Evolutionary conservation across 2,888 invertebrate genomes (phyloP).

Genomic region (Halictus quadricinctus): DNA sequence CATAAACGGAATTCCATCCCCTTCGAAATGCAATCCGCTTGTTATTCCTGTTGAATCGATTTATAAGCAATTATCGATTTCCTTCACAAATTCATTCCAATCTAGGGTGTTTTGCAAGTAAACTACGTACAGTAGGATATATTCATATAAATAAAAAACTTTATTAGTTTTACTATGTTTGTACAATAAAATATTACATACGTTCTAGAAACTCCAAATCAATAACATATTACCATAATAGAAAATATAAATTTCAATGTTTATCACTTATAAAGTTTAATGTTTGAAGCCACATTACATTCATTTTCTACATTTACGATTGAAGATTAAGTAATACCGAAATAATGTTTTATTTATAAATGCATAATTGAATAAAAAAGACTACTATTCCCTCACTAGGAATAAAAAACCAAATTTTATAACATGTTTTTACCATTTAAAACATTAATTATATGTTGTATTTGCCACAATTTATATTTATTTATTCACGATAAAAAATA

Average conservation of each 20-base stretch:
- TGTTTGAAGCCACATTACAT: background rate
- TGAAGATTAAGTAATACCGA: too few species aligned
- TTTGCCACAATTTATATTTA: background rate
- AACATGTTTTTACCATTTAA: background rate
- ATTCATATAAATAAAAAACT: background rate
- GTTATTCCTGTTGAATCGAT: background rate
- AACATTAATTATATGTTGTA: constrained; percentile 5
- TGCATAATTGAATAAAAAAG: constrained; percentile 15
- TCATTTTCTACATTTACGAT: background rate
- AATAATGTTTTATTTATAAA: constrained; percentile 4
- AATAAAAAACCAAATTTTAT: constrained; percentile 14
- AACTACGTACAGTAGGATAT: background rate
- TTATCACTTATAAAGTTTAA: background rate
- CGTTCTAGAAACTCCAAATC: background rate
- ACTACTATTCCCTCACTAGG: background rate
- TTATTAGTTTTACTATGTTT: constrained; percentile 16
- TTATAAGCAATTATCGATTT: background rate
- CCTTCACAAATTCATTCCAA: background rate
- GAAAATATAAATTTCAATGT: background rate
- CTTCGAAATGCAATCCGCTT: background rate
- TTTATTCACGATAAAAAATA: constrained; percentile 10
- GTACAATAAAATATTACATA: constrained; percentile 22
- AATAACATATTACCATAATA: background rate
- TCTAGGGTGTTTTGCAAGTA: background rate
- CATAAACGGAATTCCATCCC: constrained; percentile 17